phyloP scores from a whole-genome alignment of 2,888 invertebrate genomes.

The Erebia epiphron region DNA sequence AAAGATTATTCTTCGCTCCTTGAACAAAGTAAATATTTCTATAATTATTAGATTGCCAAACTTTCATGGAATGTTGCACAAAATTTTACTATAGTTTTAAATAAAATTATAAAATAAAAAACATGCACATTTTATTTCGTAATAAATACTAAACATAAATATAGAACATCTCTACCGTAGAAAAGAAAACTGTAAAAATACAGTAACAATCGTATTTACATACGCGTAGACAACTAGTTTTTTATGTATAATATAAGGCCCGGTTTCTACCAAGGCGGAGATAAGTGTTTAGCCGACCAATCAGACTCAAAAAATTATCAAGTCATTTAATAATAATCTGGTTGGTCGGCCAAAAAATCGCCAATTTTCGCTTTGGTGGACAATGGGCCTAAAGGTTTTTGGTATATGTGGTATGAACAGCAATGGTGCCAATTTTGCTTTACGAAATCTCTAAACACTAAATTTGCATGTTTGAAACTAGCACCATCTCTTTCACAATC shows the following conservation, averaged over 20 bases:
- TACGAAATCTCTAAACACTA: too few relatives aligned
- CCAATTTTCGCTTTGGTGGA: too few relatives aligned
- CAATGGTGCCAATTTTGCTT: too few relatives aligned
- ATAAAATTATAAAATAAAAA: conserved; percentile 7
- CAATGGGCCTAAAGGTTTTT: too few relatives aligned
- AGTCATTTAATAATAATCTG: background rate
- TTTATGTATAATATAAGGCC: background rate
- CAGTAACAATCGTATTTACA: conserved; percentile 12
- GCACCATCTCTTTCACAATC: too few relatives aligned
- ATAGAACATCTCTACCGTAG: conserved; percentile 2
- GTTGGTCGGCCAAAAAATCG: too few relatives aligned
- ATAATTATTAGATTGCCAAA: background rate
- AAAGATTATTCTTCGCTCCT: too few relatives aligned
- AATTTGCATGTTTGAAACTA: too few relatives aligned
- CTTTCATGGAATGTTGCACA: conserved; percentile 4
- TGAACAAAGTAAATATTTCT: background rate
- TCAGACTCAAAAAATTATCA: background rate
- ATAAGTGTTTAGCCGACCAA: background rate
- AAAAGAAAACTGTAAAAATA: conserved; percentile 12
- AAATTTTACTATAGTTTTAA: background rate
- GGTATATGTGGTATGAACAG: too few relatives aligned
- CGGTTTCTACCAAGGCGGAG: too few relatives aligned
- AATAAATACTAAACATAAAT: conserved; percentile 15
- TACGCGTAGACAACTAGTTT: background rate
- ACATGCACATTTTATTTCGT: conserved; percentile 1